A percentile compares a stretch with the other conserved stretches of the same genome.
Evolutionary conservation across 1,140 invertebrate species (phyloP).

Genomic region (Heliconius hewitsoni): DNA sequence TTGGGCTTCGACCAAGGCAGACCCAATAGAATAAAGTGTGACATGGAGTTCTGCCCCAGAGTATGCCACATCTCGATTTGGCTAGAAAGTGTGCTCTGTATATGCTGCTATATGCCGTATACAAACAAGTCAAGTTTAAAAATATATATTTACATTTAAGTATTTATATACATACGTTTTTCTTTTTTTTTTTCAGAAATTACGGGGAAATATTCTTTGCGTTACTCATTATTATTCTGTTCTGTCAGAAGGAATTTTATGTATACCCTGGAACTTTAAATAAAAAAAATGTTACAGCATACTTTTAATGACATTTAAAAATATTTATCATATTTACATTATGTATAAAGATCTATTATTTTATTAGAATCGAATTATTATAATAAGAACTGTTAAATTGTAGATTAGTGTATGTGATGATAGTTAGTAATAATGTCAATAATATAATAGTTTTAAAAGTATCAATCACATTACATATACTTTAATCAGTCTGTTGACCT

Average conservation of each 20-base stretch:
- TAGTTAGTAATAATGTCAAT: background rate
- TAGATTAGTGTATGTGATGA: slow-evolving; percentile 7
- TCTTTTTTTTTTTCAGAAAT: slow-evolving; percentile 67
- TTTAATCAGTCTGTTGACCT: background rate
- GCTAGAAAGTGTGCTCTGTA: too few species aligned
- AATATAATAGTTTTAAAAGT: background rate
- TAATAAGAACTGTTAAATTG: background rate
- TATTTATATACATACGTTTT: too few species aligned
- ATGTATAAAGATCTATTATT: slow-evolving; percentile 8
- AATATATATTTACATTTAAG: too few species aligned
- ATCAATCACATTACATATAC: background rate
- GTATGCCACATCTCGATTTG: too few species aligned
- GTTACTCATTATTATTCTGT: slow-evolving; percentile 96
- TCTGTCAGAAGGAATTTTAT: slow-evolving; percentile 93
- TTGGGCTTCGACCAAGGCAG: too few species aligned
- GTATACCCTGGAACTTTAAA: slow-evolving; percentile 96
- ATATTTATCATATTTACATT: background rate
- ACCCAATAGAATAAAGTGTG: too few species aligned
- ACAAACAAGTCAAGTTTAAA: too few species aligned
- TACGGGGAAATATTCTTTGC: slow-evolving; percentile 85
- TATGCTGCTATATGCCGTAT: too few species aligned
- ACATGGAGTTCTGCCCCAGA: too few species aligned
- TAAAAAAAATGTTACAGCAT: slow-evolving; percentile 35
- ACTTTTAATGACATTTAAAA: background rate
- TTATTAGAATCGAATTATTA: slow-evolving; percentile 18